Evolutionary conservation across 2,113 vertebrate species (phyloP), one percentile per base, ranked within the genome.

Genomic region (Mobula hypostoma): DNA sequence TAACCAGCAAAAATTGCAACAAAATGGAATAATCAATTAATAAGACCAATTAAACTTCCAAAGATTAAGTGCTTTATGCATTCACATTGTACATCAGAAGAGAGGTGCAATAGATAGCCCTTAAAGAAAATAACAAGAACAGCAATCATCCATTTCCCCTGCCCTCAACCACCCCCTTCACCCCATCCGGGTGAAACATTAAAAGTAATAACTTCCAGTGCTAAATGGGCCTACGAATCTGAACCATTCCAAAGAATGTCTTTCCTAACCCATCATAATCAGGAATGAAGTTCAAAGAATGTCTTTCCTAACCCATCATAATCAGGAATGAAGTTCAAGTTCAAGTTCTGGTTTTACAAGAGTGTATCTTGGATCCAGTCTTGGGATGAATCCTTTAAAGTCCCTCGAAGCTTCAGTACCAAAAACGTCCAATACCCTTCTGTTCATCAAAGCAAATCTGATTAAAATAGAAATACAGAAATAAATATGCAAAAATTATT

Each of bases 391-490:
- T 96, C 97, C 97, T 95, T 97, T 96, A 96, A 99, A 99, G 94
- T 98, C 95, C 96, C 96, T 98, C 94, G 98, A 99, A 61, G 98
- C 98, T 95, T 98, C 96, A 27, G 99, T 99, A 78, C 98, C 98
- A 95, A 99, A 99, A 80, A 97, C 97, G 95, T 99, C 98, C 83
- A 99, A 97, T 95, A 96, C 95, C 95, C 97, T 97, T 94, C 99
- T 97, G 96, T 99, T 99, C 98, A 99, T 99, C 94, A 98, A 80
- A 83, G 97, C 97, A 96, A 99, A 99, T 95, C 99, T 99, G 93
- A 17, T n/a, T 93, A 36, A 93, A 56, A 48, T n/a, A 93, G 70
- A 93, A 56, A 76, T 36, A 72, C 21, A 56, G 24, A 0, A 8
- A 11, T 56, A 2, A 56, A 56, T 56, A 56, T 12, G 48, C 36